A percentile compares a stretch with the other conserved stretches of the same genome.
Conservation (phyloP, 2,797 vertebrate species). For the Masticophis lateralis region DNA sequence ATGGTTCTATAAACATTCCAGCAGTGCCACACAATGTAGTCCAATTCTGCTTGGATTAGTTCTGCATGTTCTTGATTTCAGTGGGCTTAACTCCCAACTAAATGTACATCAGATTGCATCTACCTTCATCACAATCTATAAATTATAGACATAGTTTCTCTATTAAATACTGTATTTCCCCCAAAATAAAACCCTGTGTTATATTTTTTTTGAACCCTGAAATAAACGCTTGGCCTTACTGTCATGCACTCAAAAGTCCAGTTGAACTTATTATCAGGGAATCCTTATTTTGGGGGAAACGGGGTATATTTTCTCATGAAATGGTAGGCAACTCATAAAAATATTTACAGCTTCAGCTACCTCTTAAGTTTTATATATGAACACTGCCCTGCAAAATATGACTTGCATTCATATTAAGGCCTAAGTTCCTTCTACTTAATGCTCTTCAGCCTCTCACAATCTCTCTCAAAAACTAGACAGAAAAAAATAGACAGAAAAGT, state of each 20-base stretch:
- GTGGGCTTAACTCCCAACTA: neutral
- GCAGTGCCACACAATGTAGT: neutral
- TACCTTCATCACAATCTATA: neutral
- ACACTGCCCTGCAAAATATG: neutral
- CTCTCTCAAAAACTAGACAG: neutral
- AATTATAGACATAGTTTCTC: neutral
- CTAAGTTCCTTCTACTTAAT: neutral
- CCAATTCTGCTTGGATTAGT: neutral
- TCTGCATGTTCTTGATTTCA: neutral
- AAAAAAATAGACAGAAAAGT: neutral
- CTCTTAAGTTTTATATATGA: neutral
- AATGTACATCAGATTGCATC: neutral
- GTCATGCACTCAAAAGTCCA: too few relatives aligned
- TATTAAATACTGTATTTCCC: neutral
- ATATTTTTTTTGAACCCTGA: too few relatives aligned
- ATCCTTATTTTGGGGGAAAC: too few relatives aligned
- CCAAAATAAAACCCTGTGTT: too few relatives aligned
- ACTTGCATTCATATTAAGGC: neutral
- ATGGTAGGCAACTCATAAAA: neutral
- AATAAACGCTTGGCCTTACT: too few relatives aligned
- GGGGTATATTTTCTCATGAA: neutral
- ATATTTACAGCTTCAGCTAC: neutral
- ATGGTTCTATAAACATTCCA: slow-evolving; percentile 23
- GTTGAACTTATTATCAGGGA: too few relatives aligned
- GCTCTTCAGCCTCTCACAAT: neutral